phyloP scores from a whole-genome alignment of 2,113 vertebrate genomes.

The Macquaria ambigua region DNA sequence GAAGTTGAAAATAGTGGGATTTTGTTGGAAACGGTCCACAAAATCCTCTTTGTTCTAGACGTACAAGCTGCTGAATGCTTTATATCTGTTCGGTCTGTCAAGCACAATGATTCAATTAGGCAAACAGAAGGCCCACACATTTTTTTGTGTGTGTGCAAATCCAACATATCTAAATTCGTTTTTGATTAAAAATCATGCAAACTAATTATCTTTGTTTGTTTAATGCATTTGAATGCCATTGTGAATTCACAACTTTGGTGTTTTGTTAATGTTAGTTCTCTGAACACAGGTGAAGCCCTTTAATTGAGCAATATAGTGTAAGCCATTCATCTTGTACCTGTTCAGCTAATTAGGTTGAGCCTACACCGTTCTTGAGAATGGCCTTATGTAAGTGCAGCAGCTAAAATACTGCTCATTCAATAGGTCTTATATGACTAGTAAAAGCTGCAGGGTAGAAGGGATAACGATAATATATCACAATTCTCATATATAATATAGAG shows the following conservation, averaged over 20 bases:
- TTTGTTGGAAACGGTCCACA: slow-evolving; percentile 25
- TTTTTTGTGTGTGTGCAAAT: neutral
- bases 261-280: neutral
- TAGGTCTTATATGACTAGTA: neutral
- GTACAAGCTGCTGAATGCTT: slow-evolving; percentile 15
- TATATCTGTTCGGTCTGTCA: neutral
- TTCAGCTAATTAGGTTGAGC: neutral
- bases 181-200: neutral
- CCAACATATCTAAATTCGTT: neutral
- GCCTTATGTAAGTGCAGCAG: neutral
- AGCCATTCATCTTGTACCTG: neutral
- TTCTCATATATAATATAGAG: neutral
- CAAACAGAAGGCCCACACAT: too few species aligned
- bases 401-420: neutral
- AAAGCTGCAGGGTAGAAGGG: neutral
- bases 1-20: slow-evolving; percentile 54
- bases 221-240: neutral
- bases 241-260: neutral
- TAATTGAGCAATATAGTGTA: too few species aligned
- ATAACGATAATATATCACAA: neutral
- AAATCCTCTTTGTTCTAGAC: slow-evolving; percentile 13
- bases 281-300: neutral
- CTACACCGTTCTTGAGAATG: neutral
- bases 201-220: neutral
- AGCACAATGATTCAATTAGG: neutral